Percentiles rank a stretch among this genome's conserved stretches.
These are phyloP conservation scores for Stomorhina lunata DNA, from an alignment of 2,888 invertebrate genomes.

Conservation along the genomic window DNA sequence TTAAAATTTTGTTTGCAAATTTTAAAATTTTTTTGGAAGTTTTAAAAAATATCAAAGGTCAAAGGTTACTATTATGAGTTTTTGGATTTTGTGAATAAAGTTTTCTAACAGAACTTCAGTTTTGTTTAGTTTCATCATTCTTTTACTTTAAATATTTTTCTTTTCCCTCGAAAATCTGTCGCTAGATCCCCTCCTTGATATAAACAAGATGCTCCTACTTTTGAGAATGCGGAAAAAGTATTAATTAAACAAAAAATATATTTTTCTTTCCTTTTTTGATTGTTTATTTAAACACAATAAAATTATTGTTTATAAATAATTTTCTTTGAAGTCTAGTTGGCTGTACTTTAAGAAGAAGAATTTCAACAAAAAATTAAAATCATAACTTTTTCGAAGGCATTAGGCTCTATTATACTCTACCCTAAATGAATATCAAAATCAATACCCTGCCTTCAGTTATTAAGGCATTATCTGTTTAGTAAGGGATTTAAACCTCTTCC, in stretches of 20 bases:
- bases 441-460: background rate
- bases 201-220: background rate
- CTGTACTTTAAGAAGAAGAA: conserved; percentile 13
- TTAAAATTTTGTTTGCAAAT: background rate
- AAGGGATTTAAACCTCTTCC: background rate
- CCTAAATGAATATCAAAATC: background rate
- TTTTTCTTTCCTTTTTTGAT: background rate
- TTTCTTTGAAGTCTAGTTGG: conserved; percentile 52
- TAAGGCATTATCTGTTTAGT: background rate
- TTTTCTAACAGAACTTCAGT: background rate
- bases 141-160: background rate
- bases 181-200: no score
- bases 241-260: conserved; percentile 29
- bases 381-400: conserved; percentile 5
- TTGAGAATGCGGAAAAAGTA: background rate
- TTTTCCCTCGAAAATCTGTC: background rate
- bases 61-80: no score
- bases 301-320: conserved; percentile 56
- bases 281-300: conserved; percentile 60
- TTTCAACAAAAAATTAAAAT: background rate
- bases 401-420: background rate
- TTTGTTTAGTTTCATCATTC: background rate
- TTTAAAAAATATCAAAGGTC: no score
- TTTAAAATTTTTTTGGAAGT: background rate
- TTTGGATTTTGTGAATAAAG: no score